Conservation (phyloP, 2,113 vertebrate species). For the Alaudala cheleensis region DNA sequence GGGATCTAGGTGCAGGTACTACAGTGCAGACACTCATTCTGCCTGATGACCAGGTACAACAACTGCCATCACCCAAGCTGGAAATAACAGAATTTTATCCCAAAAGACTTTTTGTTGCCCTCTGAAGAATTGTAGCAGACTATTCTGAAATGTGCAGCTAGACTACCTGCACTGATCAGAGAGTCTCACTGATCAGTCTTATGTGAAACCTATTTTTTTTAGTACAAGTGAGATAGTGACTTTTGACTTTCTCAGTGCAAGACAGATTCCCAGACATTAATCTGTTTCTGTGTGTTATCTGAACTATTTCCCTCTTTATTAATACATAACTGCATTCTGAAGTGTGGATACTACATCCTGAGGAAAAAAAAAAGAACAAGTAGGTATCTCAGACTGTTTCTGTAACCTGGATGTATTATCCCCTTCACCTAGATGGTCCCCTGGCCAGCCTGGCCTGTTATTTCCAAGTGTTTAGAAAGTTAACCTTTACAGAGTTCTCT, state of each 20-base stretch:
- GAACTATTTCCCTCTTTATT: background rate
- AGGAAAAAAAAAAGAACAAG: background rate
- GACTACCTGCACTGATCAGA: background rate
- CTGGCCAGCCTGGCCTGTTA: background rate
- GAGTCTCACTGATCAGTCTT: background rate
- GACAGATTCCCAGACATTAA: background rate
- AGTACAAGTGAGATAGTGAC: background rate
- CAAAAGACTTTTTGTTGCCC: background rate
- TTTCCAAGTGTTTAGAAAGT: background rate
- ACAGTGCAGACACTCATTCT: background rate
- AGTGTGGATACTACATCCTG: background rate
- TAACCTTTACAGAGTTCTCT: background rate
- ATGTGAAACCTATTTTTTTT: background rate
- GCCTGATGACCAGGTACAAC: background rate
- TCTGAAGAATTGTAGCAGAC: background rate
- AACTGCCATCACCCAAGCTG: background rate
- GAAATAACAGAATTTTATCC: background rate
- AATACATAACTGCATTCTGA: background rate
- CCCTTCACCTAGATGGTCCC: background rate
- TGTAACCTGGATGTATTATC: background rate
- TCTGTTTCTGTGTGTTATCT: background rate
- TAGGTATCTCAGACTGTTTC: background rate
- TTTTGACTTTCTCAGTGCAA: background rate
- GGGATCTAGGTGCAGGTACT: background rate
- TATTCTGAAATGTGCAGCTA: background rate